Evolutionary conservation across 2,888 invertebrate genomes (phyloP), one percentile per base, ranked within the genome.

Genomic region (Hymenopus coronatus): DNA sequence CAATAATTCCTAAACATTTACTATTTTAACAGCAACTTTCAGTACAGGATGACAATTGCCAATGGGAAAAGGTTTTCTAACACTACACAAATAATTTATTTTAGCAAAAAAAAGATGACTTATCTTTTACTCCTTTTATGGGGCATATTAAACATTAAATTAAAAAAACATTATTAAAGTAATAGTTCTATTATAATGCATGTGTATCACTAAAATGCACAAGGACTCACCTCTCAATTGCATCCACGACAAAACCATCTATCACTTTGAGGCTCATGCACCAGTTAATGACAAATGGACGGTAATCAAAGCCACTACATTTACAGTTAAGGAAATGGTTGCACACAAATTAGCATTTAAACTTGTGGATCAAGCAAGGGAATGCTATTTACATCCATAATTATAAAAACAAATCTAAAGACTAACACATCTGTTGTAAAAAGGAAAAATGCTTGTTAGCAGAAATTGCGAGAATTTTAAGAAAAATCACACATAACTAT

Each of bases 241-340:
- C 97, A 93, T 97, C 97, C 91, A 98, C 97, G 86, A 96, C 96
- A 93, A 96, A 97, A 25, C 98, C 98, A 93, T 98, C 98, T 88
- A 98, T 96, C 28, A 97, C 95, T 93, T 97, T 97, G 54, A 98
- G 95, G 92, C 96, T 96, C 95, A 97, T 96, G 93, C 98, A 97
- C 98, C 98, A 98, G 93, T 98, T 98, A 90, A 98, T 95, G 90
- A 98, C 96, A 94, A 97, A 98, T 82, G 98, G 98, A 89, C 98
- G 96, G 94, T 98, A 98, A 93, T 98, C 97, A 93, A 97, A 98
- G 82, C 97, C 97, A 93, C 97, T 98, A 94, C 90, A 20, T 91
- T n/a, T 91, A 91, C 92, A 91, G 92, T 93, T 92, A 92, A 93
- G 93, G 93, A 92, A 92, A 91, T 91, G 92, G 91, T 91, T 70